Base-by-base conservation (phyloP, 2,113 vertebrate species). In the Lethenteron reissneri region DNA sequence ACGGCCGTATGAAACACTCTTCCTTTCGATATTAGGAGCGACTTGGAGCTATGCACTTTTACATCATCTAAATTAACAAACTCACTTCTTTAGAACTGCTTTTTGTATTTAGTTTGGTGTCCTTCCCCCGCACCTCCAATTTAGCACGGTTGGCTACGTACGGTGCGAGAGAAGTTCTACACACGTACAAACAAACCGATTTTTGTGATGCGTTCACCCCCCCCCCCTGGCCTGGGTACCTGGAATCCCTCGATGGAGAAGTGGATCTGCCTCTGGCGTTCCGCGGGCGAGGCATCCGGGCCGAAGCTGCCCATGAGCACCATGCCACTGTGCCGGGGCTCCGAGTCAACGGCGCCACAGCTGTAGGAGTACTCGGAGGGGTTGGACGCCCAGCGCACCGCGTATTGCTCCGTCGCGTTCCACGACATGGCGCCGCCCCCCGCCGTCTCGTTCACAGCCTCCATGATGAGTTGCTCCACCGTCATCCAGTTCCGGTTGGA, bases 321-420 rank as follows among this genome's bases (percentile, higher is more conserved):
- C 0, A 90, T 82, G 2, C 14, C 17, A 6, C 81, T 75, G 41
- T 41, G 41, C 41, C 41, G 41, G 1, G 13, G 15, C 4, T 71
- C 56, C 74, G 70, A 87, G 79, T 69, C 82, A 71, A 91, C 81
- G 0, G 73, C 79, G 76, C 83, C 77, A 71, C 89, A 92, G 76
- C 78, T 85, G 78, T 81, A 91, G 68, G 88, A 90, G 74, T 87
- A 91, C 75, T 83, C 83, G 7, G 81, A 81, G 1, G 89, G 89
- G 17, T 83, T 80, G 0, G 81, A 84, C 76, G 88, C 78, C 73
- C 75, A 73, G 7, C 80, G 81, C 56, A 79, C 83, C 0, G 75
- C 77, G 79, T 84, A 92, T 17, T 75, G 60, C 0, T 72, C 75
- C 0, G 69, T 75, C 0, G 68, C 72, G 1, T 71, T 74, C 14